Conservation (phyloP, 2,113 vertebrate species). For the Hippopotamus amphibius region DNA sequence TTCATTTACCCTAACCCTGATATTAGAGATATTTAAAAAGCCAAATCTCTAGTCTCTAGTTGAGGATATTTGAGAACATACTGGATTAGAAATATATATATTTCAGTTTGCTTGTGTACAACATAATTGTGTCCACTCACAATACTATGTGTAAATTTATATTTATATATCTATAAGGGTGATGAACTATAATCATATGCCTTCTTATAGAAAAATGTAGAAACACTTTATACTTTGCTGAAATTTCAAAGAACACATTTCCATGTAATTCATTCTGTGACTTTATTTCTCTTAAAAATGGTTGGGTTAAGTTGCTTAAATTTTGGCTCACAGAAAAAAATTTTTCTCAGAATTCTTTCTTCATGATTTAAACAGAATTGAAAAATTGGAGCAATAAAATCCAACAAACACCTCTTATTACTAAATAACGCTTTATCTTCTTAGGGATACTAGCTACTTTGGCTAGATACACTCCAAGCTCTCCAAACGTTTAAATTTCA, state of each 20-base stretch:
- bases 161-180: not conserved
- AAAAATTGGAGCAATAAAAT: conserved; percentile 11
- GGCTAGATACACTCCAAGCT: not conserved
- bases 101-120: not conserved
- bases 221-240: not conserved
- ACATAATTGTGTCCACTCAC: not conserved
- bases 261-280: not conserved
- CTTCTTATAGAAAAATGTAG: not conserved
- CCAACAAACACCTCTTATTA: not conserved
- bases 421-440: not conserved
- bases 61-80: conserved; percentile 23
- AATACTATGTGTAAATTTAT: not conserved
- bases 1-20: conserved; percentile 38
- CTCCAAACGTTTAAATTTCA: conserved; percentile 8
- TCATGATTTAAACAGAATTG: not conserved
- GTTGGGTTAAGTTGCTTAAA: not conserved
- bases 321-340: not conserved
- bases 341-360: not conserved
- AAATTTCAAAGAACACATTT: not conserved
- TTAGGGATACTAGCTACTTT: not conserved
- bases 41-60: not conserved
- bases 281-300: conserved; percentile 34
- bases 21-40: not conserved
- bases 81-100: not conserved
- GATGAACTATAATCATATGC: not conserved